These are phyloP conservation scores for Ennomos fuscantarius DNA, from an alignment of 2,888 invertebrate genomes.

Conservation along the genomic window DNA sequence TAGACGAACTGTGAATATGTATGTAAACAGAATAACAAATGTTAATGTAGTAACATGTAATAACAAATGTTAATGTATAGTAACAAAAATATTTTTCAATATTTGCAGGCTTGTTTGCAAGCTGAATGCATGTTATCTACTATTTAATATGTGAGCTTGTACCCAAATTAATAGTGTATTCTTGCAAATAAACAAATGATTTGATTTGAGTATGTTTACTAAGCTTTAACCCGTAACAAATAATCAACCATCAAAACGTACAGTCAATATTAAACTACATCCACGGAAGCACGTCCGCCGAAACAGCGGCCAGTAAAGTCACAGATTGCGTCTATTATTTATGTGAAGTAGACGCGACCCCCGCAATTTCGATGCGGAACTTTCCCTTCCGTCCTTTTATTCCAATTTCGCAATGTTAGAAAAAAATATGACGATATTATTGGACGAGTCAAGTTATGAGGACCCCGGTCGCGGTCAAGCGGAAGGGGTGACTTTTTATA, in stretches of 20 bases:
- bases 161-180: too few relatives aligned
- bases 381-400: constrained; percentile 76
- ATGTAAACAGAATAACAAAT: too few relatives aligned
- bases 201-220: too few relatives aligned
- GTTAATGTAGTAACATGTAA: too few relatives aligned
- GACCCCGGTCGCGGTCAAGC: constrained; percentile 68
- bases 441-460: constrained; percentile 72
- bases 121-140: too few relatives aligned
- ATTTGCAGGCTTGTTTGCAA: too few relatives aligned
- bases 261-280: constrained; percentile 42
- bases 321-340: constrained; percentile 83
- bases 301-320: constrained; percentile 48
- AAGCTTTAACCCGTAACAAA: constrained; percentile 2
- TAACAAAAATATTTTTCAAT: too few relatives aligned
- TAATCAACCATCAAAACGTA: constrained; percentile 29
- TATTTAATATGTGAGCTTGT: too few relatives aligned
- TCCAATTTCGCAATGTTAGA: constrained; percentile 79
- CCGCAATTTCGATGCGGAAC: constrained; percentile 74
- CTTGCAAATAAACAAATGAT: too few relatives aligned
- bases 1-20: too few relatives aligned
- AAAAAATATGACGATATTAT: constrained; percentile 83
- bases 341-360: constrained; percentile 71
- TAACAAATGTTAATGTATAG: too few relatives aligned
- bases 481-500: constrained; percentile 68
- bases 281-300: constrained; percentile 40